Evolutionary conservation across 2,797 vertebrate genomes (phyloP).

Genomic region (Cuculus canorus): DNA sequence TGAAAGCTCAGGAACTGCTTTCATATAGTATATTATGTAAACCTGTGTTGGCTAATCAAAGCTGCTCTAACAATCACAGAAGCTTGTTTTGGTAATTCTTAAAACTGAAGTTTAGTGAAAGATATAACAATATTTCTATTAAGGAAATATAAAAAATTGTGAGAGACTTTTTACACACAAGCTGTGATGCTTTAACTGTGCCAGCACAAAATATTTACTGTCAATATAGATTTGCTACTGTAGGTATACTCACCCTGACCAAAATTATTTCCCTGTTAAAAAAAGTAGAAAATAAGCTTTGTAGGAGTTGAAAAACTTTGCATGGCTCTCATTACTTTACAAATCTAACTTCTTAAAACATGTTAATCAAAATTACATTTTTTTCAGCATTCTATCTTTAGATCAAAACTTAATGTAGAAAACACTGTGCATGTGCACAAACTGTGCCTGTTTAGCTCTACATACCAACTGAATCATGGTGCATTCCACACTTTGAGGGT

Average conservation of each 20-base stretch:
- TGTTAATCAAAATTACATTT: background rate
- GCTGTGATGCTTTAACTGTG: background rate
- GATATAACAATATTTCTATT: background rate
- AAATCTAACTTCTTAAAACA: background rate
- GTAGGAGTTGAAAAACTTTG: background rate
- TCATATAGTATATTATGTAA: background rate
- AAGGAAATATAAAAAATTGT: background rate
- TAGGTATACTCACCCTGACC: background rate
- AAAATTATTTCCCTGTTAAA: background rate
- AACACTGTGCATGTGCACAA: fast-evolving
- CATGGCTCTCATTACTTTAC: background rate
- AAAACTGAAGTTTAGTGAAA: conserved; percentile 2
- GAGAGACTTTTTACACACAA: background rate
- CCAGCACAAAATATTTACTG: background rate
- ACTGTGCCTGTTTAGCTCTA: background rate
- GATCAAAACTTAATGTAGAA: background rate
- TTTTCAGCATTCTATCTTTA: background rate
- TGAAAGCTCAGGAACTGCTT: conserved; percentile 9
- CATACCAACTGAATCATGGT: background rate
- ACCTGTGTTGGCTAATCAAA: background rate
- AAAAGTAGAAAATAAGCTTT: background rate
- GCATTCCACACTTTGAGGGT: fast-evolving
- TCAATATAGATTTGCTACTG: background rate
- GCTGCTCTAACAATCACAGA: background rate
- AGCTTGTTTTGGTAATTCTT: background rate